Conservation (phyloP, 1,140 invertebrate genomes). For the Drosophila malerkotliana region DNA sequence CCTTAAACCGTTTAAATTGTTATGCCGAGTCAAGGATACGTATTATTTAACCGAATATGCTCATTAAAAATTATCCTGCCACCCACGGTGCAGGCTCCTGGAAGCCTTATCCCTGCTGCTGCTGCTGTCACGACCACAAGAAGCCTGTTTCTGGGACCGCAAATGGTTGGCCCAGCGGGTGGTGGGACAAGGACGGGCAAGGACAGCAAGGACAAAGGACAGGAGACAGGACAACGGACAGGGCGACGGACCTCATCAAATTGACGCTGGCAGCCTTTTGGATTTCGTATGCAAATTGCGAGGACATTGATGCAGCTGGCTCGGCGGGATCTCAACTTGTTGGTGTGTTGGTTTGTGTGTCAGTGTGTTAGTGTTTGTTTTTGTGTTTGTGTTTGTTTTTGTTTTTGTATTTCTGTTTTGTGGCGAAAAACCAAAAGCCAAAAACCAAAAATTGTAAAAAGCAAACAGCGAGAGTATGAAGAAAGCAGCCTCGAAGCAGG, state of each 20-base stretch:
- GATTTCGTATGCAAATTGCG: slow-evolving; percentile 63
- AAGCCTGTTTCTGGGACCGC: slow-evolving; percentile 17
- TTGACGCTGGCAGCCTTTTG: slow-evolving; percentile 29
- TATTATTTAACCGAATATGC: not conserved
- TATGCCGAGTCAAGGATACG: too few relatives aligned
- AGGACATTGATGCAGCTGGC: slow-evolving; percentile 15
- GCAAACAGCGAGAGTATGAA: slow-evolving; percentile 29
- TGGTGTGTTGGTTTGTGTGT: slow-evolving; percentile 12
- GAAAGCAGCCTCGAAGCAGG: slow-evolving; percentile 40
- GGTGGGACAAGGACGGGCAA: not conserved
- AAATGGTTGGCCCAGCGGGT: slow-evolving; percentile 5
- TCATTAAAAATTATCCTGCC: not conserved
- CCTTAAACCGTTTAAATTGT: not conserved
- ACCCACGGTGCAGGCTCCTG: slow-evolving; percentile 10
- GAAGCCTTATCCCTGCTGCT: slow-evolving; percentile 7
- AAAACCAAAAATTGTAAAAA: slow-evolving; percentile 44
- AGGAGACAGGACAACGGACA: not conserved
- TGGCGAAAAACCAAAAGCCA: slow-evolving; percentile 59
- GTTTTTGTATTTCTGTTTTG: slow-evolving; percentile 19
- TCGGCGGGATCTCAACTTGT: slow-evolving; percentile 17
- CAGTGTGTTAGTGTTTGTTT: slow-evolving; percentile 10
- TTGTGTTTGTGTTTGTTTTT: slow-evolving; percentile 6
- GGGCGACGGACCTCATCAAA: slow-evolving; percentile 55
- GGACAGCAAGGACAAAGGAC: not conserved
- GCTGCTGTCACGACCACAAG: slow-evolving; percentile 31